phyloP scores from a whole-genome alignment of 1,140 invertebrate species.

The Anoplophora glabripennis region DNA sequence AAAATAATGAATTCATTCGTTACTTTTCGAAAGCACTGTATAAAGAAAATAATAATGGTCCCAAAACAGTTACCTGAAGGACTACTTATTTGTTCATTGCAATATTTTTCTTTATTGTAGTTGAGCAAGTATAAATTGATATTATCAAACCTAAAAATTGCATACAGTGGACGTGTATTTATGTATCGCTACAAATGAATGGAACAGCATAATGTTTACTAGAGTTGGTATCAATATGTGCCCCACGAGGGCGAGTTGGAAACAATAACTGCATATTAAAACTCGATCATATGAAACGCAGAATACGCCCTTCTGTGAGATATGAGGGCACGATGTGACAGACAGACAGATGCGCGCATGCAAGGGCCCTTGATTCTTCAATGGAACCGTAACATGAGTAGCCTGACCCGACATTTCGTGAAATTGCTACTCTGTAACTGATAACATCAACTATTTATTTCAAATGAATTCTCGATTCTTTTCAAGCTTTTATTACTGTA shows the following conservation, averaged over 20 bases:
- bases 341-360: constrained; percentile 5
- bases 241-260: neutral
- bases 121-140: no score
- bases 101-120: no score
- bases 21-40: no score
- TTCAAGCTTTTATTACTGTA: constrained; percentile 18
- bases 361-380: constrained; percentile 4
- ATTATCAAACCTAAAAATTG: no score
- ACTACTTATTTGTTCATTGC: no score
- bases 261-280: constrained; percentile 6
- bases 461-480: constrained; percentile 30
- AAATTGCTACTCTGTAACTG: constrained; percentile 37
- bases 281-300: constrained; percentile 6
- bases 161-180: no score
- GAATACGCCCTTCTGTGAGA: neutral
- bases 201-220: no score
- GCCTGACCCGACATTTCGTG: constrained; percentile 23
- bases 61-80: no score
- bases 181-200: no score
- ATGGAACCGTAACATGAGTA: constrained; percentile 18
- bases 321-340: constrained; percentile 3
- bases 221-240: no score
- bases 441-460: constrained; percentile 37
- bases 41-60: no score
- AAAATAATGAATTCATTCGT: no score